phyloP scores from a whole-genome alignment of 2,113 vertebrate genomes.

The Actenoides hombroni region DNA sequence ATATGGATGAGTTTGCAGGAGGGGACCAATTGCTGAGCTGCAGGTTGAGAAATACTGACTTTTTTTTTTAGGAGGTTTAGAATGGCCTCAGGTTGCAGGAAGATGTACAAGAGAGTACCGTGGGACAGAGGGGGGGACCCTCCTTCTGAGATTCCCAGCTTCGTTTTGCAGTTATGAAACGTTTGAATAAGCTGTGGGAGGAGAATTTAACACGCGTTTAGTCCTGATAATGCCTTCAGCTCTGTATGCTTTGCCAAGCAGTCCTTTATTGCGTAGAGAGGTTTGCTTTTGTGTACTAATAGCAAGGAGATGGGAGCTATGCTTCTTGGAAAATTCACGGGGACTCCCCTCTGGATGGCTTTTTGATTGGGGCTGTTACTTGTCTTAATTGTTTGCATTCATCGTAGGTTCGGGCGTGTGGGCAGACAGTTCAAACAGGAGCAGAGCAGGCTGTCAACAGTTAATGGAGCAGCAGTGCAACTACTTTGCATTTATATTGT shows the following conservation, averaged over 20 bases:
- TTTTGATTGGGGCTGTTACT: neutral
- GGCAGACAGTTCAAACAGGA: neutral
- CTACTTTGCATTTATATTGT: conserved; percentile 61
- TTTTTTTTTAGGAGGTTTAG: neutral
- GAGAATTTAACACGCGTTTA: neutral
- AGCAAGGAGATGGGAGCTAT: neutral
- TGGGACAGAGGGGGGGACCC: neutral
- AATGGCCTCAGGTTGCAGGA: neutral
- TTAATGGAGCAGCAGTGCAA: conserved; percentile 6
- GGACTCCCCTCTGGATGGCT: neutral
- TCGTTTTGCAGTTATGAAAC: neutral
- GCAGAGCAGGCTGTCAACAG: conserved; percentile 30
- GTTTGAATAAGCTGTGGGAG: neutral
- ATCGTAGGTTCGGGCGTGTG: neutral
- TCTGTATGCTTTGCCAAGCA: neutral
- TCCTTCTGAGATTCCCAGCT: neutral
- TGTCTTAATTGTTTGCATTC: neutral
- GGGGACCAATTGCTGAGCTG: neutral
- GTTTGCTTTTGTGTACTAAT: neutral
- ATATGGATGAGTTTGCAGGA: neutral
- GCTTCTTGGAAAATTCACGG: neutral
- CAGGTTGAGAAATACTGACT: neutral
- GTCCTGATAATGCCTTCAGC: neutral
- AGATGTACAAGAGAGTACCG: neutral
- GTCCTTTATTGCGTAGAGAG: neutral